Evolutionary conservation across 2,888 invertebrate species (phyloP), one percentile per base, ranked within the genome.

Genomic region (Agonopterix arenella): DNA sequence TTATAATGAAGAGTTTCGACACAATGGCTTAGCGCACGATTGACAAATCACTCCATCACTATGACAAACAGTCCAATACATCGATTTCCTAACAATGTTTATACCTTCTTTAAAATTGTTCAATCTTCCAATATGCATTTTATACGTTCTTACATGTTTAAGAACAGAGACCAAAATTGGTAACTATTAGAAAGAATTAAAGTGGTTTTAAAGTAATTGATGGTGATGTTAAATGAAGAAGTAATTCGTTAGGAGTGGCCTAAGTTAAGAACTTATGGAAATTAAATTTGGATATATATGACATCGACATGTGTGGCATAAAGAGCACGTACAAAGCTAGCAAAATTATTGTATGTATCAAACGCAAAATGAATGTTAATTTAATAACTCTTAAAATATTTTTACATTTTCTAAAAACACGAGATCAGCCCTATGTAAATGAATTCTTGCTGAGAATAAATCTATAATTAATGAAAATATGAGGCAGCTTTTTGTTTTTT

Each of bases 1-100:
- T 47, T 47, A 47, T 13, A 45, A 36, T 36, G 5, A 45, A 47
- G n/a, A 11, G 13, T 49, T 52, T 11, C 46, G 36, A 42, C 49
- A 52, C 49, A 52, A 52, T 44, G 42, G 41, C 42, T 44, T 18
- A 48, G 18, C n/a, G 44, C 41, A 13, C 9, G 40, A 16, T 48
- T 46, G 50, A 52, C 50, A 52, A 52, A 52, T 52, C 50, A 18
- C 28, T 45, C 36, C 40, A 52, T 48, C 52, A 44, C 11, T 46
- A 36, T 50, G 48, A 52, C 52, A 48, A 49, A 49, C 45, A 28
- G 28, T 28, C 28, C 5, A 28, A 28, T 28, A 45, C 38, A 50
- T 50, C 46, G 44, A 41, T 52, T 52, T 49, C 47, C 9, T 36
- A 36, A 28, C 13, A 46, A 46, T 37, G 16, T 38, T 44, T 4